Base-by-base conservation (phyloP, 2,888 invertebrate species). In the Dynastes maya region DNA sequence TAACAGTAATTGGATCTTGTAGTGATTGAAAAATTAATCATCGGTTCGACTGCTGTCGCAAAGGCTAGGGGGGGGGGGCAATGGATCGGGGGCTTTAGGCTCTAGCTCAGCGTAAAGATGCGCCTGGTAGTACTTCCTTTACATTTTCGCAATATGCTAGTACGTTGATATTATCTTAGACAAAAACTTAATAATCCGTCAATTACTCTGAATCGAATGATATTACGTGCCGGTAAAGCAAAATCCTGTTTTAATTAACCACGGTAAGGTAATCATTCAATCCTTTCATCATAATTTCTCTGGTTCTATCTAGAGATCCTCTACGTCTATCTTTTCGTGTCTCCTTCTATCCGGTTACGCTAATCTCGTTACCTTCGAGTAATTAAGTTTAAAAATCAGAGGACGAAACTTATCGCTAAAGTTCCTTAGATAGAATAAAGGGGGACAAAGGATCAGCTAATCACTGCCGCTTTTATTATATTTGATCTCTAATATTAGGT, bases 311-410 rank as follows among this genome's bases (percentile, higher is more conserved):
- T 65, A 29, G 27, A 32, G 32, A 32, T 53, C 53, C 55, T 22
- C 2, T 55, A 55, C 55, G 27, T 63, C 67, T 65, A 63, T 22
- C 65, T 40, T 16, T 27, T 32, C 55, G 6, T 76, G 32, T 51
- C 67, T 16, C 67, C 51, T 67, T 53, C 76, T 32, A 53, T 22
- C 55, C 55, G 55, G 22, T 55, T 22, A 9, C n/a, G 53, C 70
- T 77, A 77, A 77, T 70, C 77, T 77, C 63, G 61, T 77, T 77
- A 77, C 49, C 51, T 58, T 16, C 45, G 63, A 70, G 64, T 77
- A 71, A 77, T 77, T 77, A 77, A 77, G 71, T 77, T 77, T 64
- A 77, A 77, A 77, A 77, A 77, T 77, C 77, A 70, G 61, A 29
- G 77, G 63, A 71, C 37, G 32, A 51, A 71, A 71, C 49, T 77